Evolutionary conservation across 2,888 invertebrate species (phyloP).

Genomic region (Xiphydria camelus): DNA sequence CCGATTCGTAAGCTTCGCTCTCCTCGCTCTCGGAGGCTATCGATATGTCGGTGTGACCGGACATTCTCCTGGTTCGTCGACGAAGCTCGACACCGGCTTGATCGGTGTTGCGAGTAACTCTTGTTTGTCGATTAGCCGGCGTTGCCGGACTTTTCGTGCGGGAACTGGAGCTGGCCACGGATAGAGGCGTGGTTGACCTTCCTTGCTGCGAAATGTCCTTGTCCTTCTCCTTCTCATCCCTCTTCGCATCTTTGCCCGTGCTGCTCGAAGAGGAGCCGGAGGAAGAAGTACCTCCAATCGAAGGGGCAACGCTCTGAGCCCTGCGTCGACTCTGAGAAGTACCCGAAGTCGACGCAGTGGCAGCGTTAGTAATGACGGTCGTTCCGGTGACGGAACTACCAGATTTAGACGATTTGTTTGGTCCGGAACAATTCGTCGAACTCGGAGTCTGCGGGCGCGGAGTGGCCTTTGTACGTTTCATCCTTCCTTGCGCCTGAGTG

Average conservation of each 20-base stretch:
- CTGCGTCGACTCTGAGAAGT: constrained; percentile 61
- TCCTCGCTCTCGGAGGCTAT: constrained; percentile 65
- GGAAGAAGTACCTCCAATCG: constrained; percentile 41
- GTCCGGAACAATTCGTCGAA: constrained; percentile 32
- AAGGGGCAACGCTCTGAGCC: constrained; percentile 51
- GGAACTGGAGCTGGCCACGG: constrained; percentile 66
- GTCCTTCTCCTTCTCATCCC: constrained; percentile 35
- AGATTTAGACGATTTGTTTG: constrained; percentile 36
- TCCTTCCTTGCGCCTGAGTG: constrained; percentile 65
- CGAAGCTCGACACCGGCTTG: constrained; percentile 37
- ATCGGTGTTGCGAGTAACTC: constrained; percentile 52
- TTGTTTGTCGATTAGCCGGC: constrained; percentile 58
- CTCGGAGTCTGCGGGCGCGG: constrained; percentile 54
- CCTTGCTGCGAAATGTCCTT: constrained; percentile 56
- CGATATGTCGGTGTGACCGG: constrained; percentile 65
- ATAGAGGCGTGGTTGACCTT: constrained; percentile 69
- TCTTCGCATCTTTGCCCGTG: constrained; percentile 35
- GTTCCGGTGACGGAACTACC: constrained; percentile 10
- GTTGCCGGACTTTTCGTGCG: constrained; percentile 69
- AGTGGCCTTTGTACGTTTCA: constrained; percentile 52
- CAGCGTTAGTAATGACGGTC: not conserved
- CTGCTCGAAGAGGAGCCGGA: constrained; percentile 20
- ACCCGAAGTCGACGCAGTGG: constrained; percentile 23
- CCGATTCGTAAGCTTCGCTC: constrained; percentile 61
- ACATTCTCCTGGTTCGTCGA: constrained; percentile 60